phyloP scores from a whole-genome alignment of 92 coral and sea anemone genomes.

The Nematostella vectensis region DNA sequence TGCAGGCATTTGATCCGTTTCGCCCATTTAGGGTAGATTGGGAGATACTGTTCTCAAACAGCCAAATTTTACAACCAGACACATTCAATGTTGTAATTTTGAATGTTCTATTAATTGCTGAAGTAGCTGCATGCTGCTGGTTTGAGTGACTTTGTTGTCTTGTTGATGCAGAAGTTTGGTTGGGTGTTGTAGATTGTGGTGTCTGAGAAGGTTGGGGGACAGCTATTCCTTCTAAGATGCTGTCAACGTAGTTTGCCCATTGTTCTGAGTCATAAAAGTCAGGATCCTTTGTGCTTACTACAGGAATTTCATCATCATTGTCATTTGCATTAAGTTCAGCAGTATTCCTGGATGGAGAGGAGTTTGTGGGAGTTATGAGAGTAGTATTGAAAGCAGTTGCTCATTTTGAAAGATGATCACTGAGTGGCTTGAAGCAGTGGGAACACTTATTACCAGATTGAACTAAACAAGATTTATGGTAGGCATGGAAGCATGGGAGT shows the following conservation, averaged over 20 bases:
- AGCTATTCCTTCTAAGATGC: neutral
- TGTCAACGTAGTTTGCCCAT: conserved; percentile 7
- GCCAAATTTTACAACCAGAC: neutral
- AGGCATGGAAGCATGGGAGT: conserved; percentile 25
- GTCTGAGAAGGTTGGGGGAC: conserved; percentile 18
- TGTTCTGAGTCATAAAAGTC: conserved; percentile 12
- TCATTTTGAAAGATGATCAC: neutral
- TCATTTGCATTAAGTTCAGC: neutral
- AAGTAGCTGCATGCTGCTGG: neutral
- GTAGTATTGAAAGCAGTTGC: conserved; percentile 7
- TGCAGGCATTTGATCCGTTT: conserved; percentile 23
- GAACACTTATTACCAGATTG: conserved; percentile 13
- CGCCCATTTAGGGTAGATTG: conserved; percentile 15
- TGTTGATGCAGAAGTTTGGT: neutral
- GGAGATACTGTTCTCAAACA: neutral
- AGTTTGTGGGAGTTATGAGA: conserved; percentile 8
- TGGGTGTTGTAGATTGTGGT: neutral
- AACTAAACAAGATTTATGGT: conserved; percentile 5
- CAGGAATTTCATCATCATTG: conserved; percentile 8
- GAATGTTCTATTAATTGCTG: conserved; percentile 1
- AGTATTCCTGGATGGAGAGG: neutral
- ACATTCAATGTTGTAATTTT: neutral
- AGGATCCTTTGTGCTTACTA: conserved; percentile 8
- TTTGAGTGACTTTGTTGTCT: neutral
- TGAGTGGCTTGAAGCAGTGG: conserved; percentile 12